Conservation (phyloP, 2,113 vertebrate species). For the Piaya cayana region DNA sequence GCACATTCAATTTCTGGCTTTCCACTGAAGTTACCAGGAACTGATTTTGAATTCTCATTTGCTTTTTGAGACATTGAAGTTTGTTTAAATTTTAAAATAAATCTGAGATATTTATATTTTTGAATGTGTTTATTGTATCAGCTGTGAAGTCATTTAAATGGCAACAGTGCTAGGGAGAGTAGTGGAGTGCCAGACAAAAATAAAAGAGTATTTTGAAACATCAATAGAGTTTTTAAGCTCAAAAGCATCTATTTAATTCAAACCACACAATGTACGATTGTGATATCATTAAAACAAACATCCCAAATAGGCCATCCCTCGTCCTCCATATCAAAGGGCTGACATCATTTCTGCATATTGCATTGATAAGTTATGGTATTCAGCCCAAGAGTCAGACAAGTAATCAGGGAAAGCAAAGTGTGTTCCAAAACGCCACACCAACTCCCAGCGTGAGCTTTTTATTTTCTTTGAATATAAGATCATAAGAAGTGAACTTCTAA, state of each 20-base stretch:
- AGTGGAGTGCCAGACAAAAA: slow-evolving; percentile 35
- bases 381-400: slow-evolving; percentile 70
- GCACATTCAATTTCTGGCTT: neutral
- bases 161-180: neutral
- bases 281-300: slow-evolving; percentile 78
- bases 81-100: neutral
- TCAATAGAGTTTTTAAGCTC: slow-evolving; percentile 43
- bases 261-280: slow-evolving; percentile 56
- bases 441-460: slow-evolving; percentile 57
- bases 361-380: slow-evolving; percentile 62
- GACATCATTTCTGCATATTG: slow-evolving; percentile 72
- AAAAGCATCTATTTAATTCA: slow-evolving; percentile 72
- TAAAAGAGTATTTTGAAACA: slow-evolving; percentile 38
- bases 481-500: slow-evolving; percentile 55
- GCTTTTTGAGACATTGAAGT: neutral
- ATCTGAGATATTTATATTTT: neutral
- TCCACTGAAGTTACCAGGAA: neutral
- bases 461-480: slow-evolving; percentile 52
- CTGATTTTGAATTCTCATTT: neutral
- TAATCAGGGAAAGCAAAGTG: slow-evolving; percentile 60
- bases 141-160: slow-evolving; percentile 17
- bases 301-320: slow-evolving; percentile 45
- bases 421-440: slow-evolving; percentile 57
- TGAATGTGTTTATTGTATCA: neutral
- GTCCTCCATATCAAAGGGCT: slow-evolving; percentile 65